Conservation (phyloP, 2,113 vertebrate genomes). For the Jaculus jaculus region DNA sequence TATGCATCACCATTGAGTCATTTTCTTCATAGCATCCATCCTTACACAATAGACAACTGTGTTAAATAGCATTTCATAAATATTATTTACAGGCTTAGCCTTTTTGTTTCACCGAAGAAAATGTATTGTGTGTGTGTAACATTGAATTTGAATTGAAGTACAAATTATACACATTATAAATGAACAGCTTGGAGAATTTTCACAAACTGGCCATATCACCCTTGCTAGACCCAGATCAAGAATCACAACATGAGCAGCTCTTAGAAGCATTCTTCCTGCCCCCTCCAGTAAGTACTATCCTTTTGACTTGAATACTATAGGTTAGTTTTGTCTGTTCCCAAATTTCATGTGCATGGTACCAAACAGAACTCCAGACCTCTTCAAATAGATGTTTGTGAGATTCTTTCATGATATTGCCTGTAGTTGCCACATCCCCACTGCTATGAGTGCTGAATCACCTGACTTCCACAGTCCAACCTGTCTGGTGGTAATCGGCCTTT, state of each 20-base stretch:
- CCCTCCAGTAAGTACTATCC: not conserved
- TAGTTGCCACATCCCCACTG: not conserved
- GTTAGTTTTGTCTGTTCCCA: constrained; percentile 14
- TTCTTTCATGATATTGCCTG: not conserved
- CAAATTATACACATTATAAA: not conserved
- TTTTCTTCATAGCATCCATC: constrained; percentile 36
- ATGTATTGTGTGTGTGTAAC: not conserved
- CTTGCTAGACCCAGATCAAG: not conserved
- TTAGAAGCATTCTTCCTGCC: not conserved
- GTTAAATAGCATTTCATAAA: not conserved
- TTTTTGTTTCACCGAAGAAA: constrained; percentile 17
- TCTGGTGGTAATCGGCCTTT: not conserved
- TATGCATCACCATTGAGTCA: not conserved
- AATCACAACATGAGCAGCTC: not conserved
- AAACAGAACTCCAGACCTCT: not conserved
- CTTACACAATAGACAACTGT: constrained; percentile 19
- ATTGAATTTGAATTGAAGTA: not conserved
- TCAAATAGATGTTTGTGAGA: not conserved
- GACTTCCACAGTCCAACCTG: not conserved
- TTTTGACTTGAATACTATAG: not conserved
- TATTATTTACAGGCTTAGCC: not conserved
- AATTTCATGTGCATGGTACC: not conserved
- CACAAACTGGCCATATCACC: not conserved
- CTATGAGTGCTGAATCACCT: not conserved
- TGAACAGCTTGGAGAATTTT: not conserved